Base-by-base conservation (phyloP, 2,113 vertebrate genomes). In the Actinemys pallida region DNA sequence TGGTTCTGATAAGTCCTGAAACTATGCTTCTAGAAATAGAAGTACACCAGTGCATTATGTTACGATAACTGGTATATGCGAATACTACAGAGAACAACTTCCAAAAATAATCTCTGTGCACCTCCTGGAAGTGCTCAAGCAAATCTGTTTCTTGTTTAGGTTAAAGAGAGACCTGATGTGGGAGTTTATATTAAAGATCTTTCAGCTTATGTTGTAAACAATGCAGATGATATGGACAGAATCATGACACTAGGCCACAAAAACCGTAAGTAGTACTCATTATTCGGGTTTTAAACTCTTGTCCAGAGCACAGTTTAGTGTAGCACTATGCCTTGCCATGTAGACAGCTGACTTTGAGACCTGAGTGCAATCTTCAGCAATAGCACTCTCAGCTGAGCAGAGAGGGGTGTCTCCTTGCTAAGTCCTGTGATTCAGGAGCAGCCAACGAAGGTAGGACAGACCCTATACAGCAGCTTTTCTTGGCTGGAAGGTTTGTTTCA, bases 121-220 rank as follows among this genome's bases (percentile, higher is more conserved):
- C 42, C 31, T 95, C 59, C 39, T 39, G 47, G 84, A 76, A n/a
- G 54, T 83, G 86, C 81, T 94, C 69, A 4, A 19, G 75, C 59
- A 95, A 39, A 88, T 89, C 85, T 95, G 5, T 95, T 95, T 96
- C 52, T 97, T 87, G 95, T 97, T 89, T 97, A 99, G 99, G 99
- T 99, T 80, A 99, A 99, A 98, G 99, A 99, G 98, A 99, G 99
- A 91, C 99, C 99, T 81, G 99, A 99, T 95, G 99, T 99, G 90
- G 99, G 99, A 52, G 99, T 99, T 81, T 99, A 99, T 95, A 99
- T 99, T 97, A 99, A 99, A 98, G 99, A 99, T 96, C 98, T 99
- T 29, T 99, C 99, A 90, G 99, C 99, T 82, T 99, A 99, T n/a
- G 99, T 99, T 2, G 99, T 99, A 56, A 99, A 99, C 98, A 99